phyloP scores from a whole-genome alignment of 2,888 invertebrate genomes.

The Panopea generosa region DNA sequence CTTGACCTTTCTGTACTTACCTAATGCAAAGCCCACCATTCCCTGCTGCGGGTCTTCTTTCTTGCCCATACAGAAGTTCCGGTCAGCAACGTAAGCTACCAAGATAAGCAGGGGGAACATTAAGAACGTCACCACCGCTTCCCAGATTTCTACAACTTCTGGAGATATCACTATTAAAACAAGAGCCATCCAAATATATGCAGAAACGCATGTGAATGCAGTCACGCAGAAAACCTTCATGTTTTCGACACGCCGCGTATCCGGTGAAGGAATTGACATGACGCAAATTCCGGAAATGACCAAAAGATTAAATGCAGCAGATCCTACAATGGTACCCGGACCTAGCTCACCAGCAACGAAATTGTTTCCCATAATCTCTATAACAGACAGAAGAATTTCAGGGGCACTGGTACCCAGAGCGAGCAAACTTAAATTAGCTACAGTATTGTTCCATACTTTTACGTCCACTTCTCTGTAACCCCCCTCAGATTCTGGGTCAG shows the following conservation, averaged over 20 bases:
- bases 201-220: constrained; percentile 86
- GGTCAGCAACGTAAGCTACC: constrained; percentile 87
- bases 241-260: constrained; percentile 84
- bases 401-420: constrained; percentile 87
- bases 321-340: constrained; percentile 88
- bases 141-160: constrained; percentile 87
- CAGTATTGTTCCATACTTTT: constrained; percentile 87
- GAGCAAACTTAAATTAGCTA: constrained; percentile 87
- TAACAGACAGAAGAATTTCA: constrained; percentile 87
- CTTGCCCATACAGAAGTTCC: constrained; percentile 79
- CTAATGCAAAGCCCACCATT: constrained; percentile 74
- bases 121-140: constrained; percentile 87
- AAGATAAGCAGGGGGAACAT: constrained; percentile 87
- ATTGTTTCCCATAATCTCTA: constrained; percentile 86
- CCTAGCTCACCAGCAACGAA: constrained; percentile 86
- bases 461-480: constrained; percentile 86
- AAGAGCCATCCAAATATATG: constrained; percentile 88
- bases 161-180: constrained; percentile 86
- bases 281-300: constrained; percentile 87
- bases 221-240: constrained; percentile 86
- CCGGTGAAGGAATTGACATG: constrained; percentile 85
- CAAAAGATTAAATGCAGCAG: constrained; percentile 88
- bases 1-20: constrained; percentile 71
- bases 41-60: constrained; percentile 79
- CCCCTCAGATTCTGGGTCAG: constrained; percentile 72